phyloP scores from a whole-genome alignment of 1,140 invertebrate genomes.

The Drosophila nasuta region DNA sequence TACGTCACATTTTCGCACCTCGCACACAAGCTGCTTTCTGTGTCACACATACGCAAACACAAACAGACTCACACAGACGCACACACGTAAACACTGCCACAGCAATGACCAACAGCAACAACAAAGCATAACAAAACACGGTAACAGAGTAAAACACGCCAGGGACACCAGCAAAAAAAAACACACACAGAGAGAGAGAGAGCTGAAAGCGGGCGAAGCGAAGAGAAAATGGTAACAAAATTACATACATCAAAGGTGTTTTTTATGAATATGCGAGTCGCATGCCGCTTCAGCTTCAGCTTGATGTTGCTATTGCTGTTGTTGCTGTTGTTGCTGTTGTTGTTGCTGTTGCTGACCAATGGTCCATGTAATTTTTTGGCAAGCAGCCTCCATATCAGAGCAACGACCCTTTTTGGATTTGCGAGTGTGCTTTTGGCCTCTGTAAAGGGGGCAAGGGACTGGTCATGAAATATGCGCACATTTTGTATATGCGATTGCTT shows the following conservation, averaged over 20 bases:
- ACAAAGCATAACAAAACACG: constrained; percentile 38
- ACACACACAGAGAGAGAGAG: constrained; percentile 30
- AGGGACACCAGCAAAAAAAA: constrained; percentile 22
- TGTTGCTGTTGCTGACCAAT: constrained; percentile 68
- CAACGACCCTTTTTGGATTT: constrained; percentile 45
- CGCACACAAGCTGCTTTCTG: constrained; percentile 73
- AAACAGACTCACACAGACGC: constrained; percentile 13
- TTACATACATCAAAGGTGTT: constrained; percentile 82
- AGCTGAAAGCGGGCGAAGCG: constrained; percentile 31
- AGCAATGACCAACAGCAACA: constrained; percentile 24
- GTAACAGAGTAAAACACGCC: constrained; percentile 23
- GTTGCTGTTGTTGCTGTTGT: constrained; percentile 26
- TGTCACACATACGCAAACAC: constrained; percentile 62
- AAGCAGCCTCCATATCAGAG: constrained; percentile 73
- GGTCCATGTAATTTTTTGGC: constrained; percentile 82
- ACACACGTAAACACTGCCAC: background rate
- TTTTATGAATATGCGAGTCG: constrained; percentile 73
- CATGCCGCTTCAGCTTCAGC: constrained; percentile 11
- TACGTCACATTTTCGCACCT: constrained; percentile 81
- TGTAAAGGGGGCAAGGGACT: constrained; percentile 22
- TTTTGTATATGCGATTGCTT: constrained; percentile 66
- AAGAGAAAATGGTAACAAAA: constrained; percentile 76
- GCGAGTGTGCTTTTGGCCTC: constrained; percentile 30
- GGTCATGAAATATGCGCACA: constrained; percentile 61
- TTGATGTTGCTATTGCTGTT: constrained; percentile 34